Conservation (phyloP, 2,888 invertebrate genomes). For the Balanococcus diminutus region DNA sequence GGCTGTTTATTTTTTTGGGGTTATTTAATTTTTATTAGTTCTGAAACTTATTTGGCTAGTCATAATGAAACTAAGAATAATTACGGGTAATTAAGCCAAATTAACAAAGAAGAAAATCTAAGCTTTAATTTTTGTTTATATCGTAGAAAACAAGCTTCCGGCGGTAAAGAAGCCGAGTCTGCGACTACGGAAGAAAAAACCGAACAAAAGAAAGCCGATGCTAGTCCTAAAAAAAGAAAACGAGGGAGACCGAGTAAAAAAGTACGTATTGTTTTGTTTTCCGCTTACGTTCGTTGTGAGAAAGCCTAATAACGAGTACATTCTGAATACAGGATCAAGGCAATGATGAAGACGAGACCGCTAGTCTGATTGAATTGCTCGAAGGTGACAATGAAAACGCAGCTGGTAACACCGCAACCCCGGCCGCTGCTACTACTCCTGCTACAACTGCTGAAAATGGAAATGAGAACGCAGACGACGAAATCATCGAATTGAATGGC, state of each 20-base stretch:
- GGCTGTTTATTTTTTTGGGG: too few relatives aligned
- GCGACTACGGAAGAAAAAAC: slow-evolving; percentile 26
- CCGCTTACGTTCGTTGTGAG: neutral
- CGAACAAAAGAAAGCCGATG: slow-evolving; percentile 24
- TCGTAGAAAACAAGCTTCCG: slow-evolving; percentile 54
- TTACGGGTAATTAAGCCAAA: too few relatives aligned
- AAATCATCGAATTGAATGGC: slow-evolving; percentile 60
- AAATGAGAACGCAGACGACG: slow-evolving; percentile 54
- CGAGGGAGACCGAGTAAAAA: slow-evolving; percentile 55
- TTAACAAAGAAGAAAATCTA: too few relatives aligned
- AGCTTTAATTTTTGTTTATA: neutral
- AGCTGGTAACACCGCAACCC: neutral
- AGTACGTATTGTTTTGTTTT: slow-evolving; percentile 25
- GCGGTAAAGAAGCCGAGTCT: slow-evolving; percentile 49
- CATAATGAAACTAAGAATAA: too few relatives aligned
- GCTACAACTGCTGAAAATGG: slow-evolving; percentile 14
- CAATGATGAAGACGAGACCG: neutral
- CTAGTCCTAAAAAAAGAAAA: slow-evolving; percentile 54
- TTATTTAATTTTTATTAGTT: neutral
- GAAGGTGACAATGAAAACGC: slow-evolving; percentile 30
- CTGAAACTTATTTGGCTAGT: too few relatives aligned
- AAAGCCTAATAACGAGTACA: neutral
- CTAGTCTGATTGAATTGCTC: slow-evolving; percentile 44
- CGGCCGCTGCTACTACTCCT: neutral
- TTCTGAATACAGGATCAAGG: neutral